Evolutionary conservation across 2,113 vertebrate species (phyloP).

Genomic region (Gambusia affinis): DNA sequence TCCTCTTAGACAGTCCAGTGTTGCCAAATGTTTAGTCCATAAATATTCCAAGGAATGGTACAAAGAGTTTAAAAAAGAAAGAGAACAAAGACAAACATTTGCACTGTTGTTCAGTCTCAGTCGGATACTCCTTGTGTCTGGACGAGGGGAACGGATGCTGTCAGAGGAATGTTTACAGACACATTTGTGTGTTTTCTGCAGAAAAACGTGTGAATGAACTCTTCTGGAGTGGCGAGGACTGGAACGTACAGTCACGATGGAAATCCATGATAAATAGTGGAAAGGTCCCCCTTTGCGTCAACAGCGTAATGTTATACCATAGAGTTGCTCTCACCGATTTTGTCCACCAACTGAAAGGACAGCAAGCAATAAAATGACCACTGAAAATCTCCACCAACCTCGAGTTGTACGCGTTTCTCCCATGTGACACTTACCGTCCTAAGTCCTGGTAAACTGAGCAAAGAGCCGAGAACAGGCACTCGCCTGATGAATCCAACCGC

Average conservation of each 20-base stretch:
- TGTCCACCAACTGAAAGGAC: conserved; percentile 90
- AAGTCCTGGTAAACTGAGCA: conserved; percentile 96
- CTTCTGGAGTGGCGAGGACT: conserved; percentile 37
- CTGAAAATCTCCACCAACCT: neutral
- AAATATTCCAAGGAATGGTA: conserved; percentile 53
- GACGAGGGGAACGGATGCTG: conserved; percentile 11
- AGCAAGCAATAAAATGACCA: neutral
- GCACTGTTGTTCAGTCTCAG: conserved; percentile 32
- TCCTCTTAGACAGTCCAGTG: conserved; percentile 34
- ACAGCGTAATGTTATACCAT: conserved; percentile 88
- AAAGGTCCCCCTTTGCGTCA: neutral
- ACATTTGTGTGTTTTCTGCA: conserved; percentile 30
- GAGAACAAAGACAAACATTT: conserved; percentile 17
- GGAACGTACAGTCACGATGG: conserved; percentile 46
- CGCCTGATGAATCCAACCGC: conserved; percentile 95
- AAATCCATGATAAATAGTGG: conserved; percentile 37
- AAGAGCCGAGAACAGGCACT: conserved; percentile 91
- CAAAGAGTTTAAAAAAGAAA: conserved; percentile 23
- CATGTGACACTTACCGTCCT: conserved; percentile 86
- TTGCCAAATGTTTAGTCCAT: conserved; percentile 45
- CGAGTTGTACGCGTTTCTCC: neutral
- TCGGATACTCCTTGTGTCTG: conserved; percentile 16
- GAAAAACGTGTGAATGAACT: conserved; percentile 45
- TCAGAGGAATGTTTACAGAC: conserved; percentile 37
- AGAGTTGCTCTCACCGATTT: conserved; percentile 95